A percentile compares a stretch with the other conserved stretches of the same genome.
Conservation (phyloP, 1,140 invertebrate genomes). For the Drosophila tropicalis region DNA sequence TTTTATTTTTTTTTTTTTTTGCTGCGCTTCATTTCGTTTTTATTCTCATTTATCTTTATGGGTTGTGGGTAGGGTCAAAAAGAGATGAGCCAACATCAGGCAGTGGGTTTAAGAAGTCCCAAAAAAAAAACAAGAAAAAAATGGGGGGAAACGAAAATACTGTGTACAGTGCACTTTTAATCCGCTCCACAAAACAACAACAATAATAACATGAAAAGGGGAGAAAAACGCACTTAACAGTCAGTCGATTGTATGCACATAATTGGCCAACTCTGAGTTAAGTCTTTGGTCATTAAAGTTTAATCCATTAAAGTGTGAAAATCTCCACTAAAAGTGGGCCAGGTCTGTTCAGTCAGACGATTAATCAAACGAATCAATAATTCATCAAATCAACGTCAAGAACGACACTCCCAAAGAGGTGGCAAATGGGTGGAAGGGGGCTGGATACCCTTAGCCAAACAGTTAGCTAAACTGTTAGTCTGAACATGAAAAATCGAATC, state of each 20-base stretch:
- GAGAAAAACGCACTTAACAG: slow-evolving; percentile 63
- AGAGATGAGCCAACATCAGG: slow-evolving; percentile 8
- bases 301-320: slow-evolving; percentile 38
- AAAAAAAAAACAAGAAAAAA: not conserved
- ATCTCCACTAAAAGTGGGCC: not conserved
- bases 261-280: slow-evolving; percentile 43
- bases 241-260: slow-evolving; percentile 47
- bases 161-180: slow-evolving; percentile 42
- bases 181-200: slow-evolving; percentile 28
- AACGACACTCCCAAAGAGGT: slow-evolving; percentile 36
- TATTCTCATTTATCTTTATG: slow-evolving; percentile 49
- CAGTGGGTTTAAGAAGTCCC: not conserved
- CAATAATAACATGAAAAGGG: no score
- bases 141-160: not conserved
- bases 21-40: slow-evolving; percentile 6
- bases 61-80: slow-evolving; percentile 12
- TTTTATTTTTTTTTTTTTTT: slow-evolving; percentile 24
- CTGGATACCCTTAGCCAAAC: slow-evolving; percentile 8
- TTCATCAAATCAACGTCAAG: slow-evolving; percentile 73
- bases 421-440: not conserved
- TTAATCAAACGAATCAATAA: slow-evolving; percentile 79
- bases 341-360: slow-evolving; percentile 40
- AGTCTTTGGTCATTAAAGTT: slow-evolving; percentile 38
- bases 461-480: slow-evolving; percentile 25
- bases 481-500: slow-evolving; percentile 68